Conservation (phyloP, 53 echinoderm and acorn worm genomes). For the Antedon mediterranea region DNA sequence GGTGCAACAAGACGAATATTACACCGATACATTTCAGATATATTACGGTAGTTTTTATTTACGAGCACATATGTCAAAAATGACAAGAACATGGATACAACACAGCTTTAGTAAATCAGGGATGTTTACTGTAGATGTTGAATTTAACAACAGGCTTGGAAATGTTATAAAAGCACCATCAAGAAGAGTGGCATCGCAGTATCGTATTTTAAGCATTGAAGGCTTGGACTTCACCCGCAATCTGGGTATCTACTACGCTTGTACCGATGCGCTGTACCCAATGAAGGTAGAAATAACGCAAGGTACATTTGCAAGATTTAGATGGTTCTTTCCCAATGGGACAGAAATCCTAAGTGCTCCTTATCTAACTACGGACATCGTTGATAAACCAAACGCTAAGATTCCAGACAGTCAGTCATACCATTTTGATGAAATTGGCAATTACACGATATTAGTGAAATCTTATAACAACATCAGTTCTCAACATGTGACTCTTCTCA, state of each 20-base stretch:
- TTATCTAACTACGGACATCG: slow-evolving; percentile 31
- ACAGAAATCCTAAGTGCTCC: slow-evolving; percentile 25
- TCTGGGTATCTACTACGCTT: slow-evolving; percentile 61
- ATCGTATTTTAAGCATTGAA: slow-evolving; percentile 38
- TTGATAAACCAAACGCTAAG: slow-evolving; percentile 38
- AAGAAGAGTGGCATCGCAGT: slow-evolving; percentile 36
- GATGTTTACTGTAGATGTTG: slow-evolving; percentile 40
- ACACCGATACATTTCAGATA: neutral
- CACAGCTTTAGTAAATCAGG: slow-evolving; percentile 43
- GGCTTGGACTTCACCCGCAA: slow-evolving; percentile 60
- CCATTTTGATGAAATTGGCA: slow-evolving; percentile 53
- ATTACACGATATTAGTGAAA: slow-evolving; percentile 44
- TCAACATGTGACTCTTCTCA: slow-evolving; percentile 28
- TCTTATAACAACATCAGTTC: slow-evolving; percentile 55
- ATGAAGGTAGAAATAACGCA: slow-evolving; percentile 58
- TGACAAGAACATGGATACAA: slow-evolving; percentile 24
- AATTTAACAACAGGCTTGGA: slow-evolving; percentile 32
- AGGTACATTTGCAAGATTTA: slow-evolving; percentile 46
- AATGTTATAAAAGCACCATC: slow-evolving; percentile 21
- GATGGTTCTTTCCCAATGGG: slow-evolving; percentile 48
- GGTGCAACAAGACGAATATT: neutral
- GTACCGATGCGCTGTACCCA: slow-evolving; percentile 39
- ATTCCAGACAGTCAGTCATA: slow-evolving; percentile 39
- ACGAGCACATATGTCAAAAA: slow-evolving; percentile 32
- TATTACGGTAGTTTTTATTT: slow-evolving; percentile 31